Evolutionary conservation across 2,888 invertebrate genomes (phyloP).

Genomic region (Chrysolina americana): DNA sequence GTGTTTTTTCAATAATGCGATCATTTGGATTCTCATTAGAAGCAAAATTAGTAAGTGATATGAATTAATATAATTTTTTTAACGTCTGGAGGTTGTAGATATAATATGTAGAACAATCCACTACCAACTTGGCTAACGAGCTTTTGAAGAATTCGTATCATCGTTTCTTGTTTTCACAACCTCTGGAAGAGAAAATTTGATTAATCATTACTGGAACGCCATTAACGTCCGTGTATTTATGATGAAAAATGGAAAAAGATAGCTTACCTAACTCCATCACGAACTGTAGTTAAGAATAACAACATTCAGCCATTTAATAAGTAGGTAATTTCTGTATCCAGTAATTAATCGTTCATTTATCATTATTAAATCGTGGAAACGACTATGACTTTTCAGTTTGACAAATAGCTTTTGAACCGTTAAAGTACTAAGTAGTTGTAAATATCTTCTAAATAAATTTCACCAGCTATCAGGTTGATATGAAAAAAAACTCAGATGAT

Average conservation of each 20-base stretch:
- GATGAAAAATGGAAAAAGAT: slow-evolving; percentile 32
- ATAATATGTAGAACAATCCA: too few relatives aligned
- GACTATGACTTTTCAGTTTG: slow-evolving; percentile 15
- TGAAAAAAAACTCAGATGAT: too few relatives aligned
- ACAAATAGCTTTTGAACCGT: slow-evolving; percentile 16
- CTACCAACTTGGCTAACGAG: too few relatives aligned
- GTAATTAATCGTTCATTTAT: slow-evolving; percentile 30
- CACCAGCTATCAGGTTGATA: too few relatives aligned
- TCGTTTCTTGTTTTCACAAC: not conserved
- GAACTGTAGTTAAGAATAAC: slow-evolving; percentile 26
- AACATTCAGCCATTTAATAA: slow-evolving; percentile 28
- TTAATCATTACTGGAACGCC: not conserved
- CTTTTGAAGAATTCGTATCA: not conserved
- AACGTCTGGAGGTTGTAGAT: too few relatives aligned
- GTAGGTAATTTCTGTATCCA: slow-evolving; percentile 26
- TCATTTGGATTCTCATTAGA: too few relatives aligned
- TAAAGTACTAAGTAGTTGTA: slow-evolving; percentile 1
- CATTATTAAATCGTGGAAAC: slow-evolving; percentile 34
- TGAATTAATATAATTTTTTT: too few relatives aligned
- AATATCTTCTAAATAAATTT: not conserved
- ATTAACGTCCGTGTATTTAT: slow-evolving; percentile 6
- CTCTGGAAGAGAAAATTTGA: slow-evolving; percentile 14
- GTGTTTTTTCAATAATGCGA: too few relatives aligned
- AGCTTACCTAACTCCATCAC: slow-evolving; percentile 28
- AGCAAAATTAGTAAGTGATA: too few relatives aligned